Evolutionary conservation across 2,888 invertebrate genomes (phyloP).

Genomic region (Ophraella communa): DNA sequence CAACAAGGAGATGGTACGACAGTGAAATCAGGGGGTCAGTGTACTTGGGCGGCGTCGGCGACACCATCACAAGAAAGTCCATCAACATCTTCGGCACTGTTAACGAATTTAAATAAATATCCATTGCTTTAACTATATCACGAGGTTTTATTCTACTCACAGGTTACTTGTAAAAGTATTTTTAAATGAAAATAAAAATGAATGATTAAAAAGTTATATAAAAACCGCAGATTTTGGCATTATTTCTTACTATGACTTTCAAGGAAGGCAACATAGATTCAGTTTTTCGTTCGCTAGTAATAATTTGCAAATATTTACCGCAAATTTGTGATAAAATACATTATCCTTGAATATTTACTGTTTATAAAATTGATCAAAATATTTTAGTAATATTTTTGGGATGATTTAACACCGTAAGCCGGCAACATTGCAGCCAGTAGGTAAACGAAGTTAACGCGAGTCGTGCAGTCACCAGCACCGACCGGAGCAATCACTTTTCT

Average conservation of each 20-base stretch:
- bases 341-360: no score
- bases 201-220: no score
- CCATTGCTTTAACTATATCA: background rate
- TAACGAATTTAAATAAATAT: background rate
- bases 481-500: conserved; percentile 43
- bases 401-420: background rate
- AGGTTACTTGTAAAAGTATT: no score
- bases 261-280: no score
- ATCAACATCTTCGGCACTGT: conserved; percentile 30
- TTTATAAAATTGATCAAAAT: no score
- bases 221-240: no score
- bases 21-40: conserved; percentile 53
- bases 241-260: no score
- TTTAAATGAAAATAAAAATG: no score
- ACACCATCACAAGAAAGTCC: conserved; percentile 47
- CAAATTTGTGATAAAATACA: no score
- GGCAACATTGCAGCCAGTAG: background rate
- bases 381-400: background rate
- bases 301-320: no score
- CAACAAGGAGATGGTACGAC: conserved; percentile 41
- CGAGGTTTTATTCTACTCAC: no score
- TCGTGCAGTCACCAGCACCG: conserved; percentile 3
- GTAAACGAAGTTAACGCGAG: background rate
- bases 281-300: no score
- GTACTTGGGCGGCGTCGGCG: conserved; percentile 38